Conservation (phyloP, 2,797 vertebrate species). For the Semotilus atromaculatus region DNA sequence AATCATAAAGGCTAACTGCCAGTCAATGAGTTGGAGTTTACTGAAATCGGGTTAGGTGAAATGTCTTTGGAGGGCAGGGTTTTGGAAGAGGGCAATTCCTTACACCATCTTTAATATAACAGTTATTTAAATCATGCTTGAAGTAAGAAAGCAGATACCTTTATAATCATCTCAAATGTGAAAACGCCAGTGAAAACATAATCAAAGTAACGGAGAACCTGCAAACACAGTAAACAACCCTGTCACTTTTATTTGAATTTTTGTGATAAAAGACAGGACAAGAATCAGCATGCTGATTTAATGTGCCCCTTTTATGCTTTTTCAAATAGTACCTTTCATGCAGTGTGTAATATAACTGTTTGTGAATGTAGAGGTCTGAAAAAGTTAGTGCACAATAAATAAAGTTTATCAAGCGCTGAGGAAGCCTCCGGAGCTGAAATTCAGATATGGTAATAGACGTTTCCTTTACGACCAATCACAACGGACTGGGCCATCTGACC, state of each 20-base stretch:
- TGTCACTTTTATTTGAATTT: not conserved
- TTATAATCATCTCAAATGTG: conserved; percentile 99
- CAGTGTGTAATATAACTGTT: not conserved
- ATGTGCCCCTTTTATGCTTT: not conserved
- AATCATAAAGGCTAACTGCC: too few species aligned
- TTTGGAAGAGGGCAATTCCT: not conserved
- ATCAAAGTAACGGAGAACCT: conserved; percentile 98
- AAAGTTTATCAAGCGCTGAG: not conserved
- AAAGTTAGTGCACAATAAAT: not conserved
- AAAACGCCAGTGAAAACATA: conserved; percentile 99
- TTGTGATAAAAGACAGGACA: not conserved
- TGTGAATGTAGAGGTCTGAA: not conserved
- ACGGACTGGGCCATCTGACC: too few species aligned
- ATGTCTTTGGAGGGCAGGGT: not conserved
- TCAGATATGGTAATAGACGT: not conserved
- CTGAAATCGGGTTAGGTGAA: not conserved
- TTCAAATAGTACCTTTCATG: not conserved
- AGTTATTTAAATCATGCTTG: not conserved
- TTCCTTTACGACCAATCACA: not conserved
- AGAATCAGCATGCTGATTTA: not conserved
- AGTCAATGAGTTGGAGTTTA: too few species aligned
- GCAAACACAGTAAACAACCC: conserved; percentile 40
- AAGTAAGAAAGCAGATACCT: conserved; percentile 76
- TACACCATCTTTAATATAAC: not conserved
- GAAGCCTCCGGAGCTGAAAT: not conserved